These are phyloP conservation scores for Agrotis segetum DNA, from an alignment of 2,888 invertebrate genomes.

Conservation along the genomic window DNA sequence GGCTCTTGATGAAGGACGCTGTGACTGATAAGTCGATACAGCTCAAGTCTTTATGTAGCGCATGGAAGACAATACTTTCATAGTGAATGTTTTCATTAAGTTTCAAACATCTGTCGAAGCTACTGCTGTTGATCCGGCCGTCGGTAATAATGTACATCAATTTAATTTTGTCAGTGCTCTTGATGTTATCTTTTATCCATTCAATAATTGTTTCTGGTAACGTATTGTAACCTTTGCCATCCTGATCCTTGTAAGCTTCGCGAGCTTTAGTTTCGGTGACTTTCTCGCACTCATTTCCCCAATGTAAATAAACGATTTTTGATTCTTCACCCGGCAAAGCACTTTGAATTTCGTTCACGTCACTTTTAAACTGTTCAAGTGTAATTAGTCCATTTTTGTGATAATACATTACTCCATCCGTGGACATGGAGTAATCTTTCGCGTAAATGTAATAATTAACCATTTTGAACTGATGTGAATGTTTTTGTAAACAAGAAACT, in stretches of 20 bases:
- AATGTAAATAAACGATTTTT: conserved; percentile 30
- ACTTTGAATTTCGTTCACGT: conserved; percentile 21
- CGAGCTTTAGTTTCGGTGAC: conserved; percentile 18
- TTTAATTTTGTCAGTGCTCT: conserved; percentile 30
- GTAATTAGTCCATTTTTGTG: conserved; percentile 16
- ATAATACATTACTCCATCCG: conserved; percentile 10
- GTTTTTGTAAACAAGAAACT: not conserved
- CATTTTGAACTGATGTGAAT: conserved; percentile 6
- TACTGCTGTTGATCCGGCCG: conserved; percentile 4
- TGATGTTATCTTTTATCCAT: conserved; percentile 15
- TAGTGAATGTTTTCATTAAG: conserved; percentile 38
- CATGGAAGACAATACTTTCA: conserved; percentile 34
- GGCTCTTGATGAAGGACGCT: conserved; percentile 63
- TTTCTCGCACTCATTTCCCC: conserved; percentile 21
- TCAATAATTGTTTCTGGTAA: conserved; percentile 36
- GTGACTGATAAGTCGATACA: conserved; percentile 35
- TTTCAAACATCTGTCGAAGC: conserved; percentile 15
- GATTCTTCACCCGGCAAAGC: conserved; percentile 10
- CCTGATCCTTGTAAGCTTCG: not conserved
- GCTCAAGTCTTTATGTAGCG: conserved; percentile 9
- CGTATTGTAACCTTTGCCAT: conserved; percentile 7
- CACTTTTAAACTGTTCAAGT: conserved; percentile 29
- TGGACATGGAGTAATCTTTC: conserved; percentile 30
- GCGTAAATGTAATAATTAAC: conserved; percentile 38
- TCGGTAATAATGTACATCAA: conserved; percentile 40